Evolutionary conservation across 1,140 invertebrate genomes (phyloP).

Genomic region (Orchesella cincta): DNA sequence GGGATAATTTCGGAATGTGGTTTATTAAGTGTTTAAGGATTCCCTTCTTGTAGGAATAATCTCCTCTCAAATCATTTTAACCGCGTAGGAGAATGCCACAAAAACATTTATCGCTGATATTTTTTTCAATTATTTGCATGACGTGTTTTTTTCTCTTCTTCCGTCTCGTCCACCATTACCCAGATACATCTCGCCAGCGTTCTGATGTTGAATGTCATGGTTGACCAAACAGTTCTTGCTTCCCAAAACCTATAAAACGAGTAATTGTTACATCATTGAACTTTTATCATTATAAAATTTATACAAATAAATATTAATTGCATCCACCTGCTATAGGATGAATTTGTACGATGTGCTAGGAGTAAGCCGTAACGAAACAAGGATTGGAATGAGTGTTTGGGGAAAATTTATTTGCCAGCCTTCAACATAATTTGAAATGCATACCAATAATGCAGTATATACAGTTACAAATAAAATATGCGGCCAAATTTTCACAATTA

Average conservation of each 20-base stretch:
- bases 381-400: slow-evolving; percentile 41
- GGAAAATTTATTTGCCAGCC: slow-evolving; percentile 45
- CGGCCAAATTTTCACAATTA: slow-evolving; percentile 47
- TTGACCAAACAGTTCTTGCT: slow-evolving; percentile 45
- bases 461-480: slow-evolving; percentile 37
- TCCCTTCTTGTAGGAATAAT: slow-evolving; percentile 49
- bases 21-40: slow-evolving; percentile 40
- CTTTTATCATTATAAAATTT: neutral
- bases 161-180: slow-evolving; percentile 40
- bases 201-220: slow-evolving; percentile 47
- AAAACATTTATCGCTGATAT: slow-evolving; percentile 47
- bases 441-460: slow-evolving; percentile 41
- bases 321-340: slow-evolving; percentile 44
- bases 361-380: slow-evolving; percentile 46
- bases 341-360: slow-evolving; percentile 46
- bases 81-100: slow-evolving; percentile 46
- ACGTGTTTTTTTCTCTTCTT: too few relatives aligned
- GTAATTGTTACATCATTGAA: neutral
- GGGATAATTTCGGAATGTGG: slow-evolving; percentile 44
- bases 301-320: neutral
- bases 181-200: slow-evolving; percentile 47
- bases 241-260: slow-evolving; percentile 47
- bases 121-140: slow-evolving; percentile 44
- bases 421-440: slow-evolving; percentile 42
- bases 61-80: slow-evolving; percentile 46